Evolutionary conservation across 1,140 invertebrate genomes (phyloP), one percentile per base, ranked within the genome.

Genomic region (Sesamia nonagrioides): DNA sequence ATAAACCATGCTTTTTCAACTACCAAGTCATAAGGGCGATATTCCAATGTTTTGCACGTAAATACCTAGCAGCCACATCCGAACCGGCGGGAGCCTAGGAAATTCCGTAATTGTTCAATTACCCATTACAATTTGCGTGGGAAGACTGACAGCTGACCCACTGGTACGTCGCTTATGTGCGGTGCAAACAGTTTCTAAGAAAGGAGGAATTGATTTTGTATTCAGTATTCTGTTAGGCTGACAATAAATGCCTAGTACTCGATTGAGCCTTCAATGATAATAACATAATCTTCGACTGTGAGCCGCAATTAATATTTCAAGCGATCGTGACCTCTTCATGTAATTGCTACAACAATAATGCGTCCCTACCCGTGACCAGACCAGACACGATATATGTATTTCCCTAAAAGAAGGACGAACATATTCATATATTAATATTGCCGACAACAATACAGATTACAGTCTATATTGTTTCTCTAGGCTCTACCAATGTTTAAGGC

Each of bases 401-500:
- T 77, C 13, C 66, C 58, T 69, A 33, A 68, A 81, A 82, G 80
- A 79, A 71, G 18, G 68, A 61, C 54, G 75, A 76, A 80, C 66
- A 82, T 84, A 84, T 84, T 83, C 83, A 86, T 88, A 89, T 81
- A 88, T 86, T 78, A 86, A 73, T 52, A 58, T 15, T 61, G 83
- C 76, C 37, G 79, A 82, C 85, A 79, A 85, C 83, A 84, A 88
- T 84, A 89, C 79, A 87, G 83, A 86, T 83, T 84, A 78, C 78
- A 82, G 74, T 83, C 81, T 89, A 86, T 88, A 87, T 88, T 86
- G 82, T 88, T 86, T 88, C 81, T 79, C 75, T 87, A 87, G 85
- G 82, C 85, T 79, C 48, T 73, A 82, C 80, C 83, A 88, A 86
- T 86, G 86, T 86, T 85, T 84, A 77, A 78, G 82, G 75, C 81